A percentile compares a stretch with the other conserved stretches of the same genome.
phyloP scores from a whole-genome alignment of 2,888 invertebrate genomes.

The Himalopsyche kuldschensis region DNA sequence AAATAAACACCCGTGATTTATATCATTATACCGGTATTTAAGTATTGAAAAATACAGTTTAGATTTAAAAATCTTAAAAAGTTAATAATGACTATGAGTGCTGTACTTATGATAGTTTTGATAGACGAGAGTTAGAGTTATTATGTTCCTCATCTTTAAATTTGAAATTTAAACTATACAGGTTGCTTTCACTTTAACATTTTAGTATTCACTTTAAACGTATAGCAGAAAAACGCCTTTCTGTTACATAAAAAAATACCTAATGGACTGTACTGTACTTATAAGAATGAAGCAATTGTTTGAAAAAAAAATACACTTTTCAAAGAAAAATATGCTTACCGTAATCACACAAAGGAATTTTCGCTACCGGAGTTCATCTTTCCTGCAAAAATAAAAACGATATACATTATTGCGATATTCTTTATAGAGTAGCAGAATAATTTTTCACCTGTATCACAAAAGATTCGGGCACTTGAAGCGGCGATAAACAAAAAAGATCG shows the following conservation, averaged over 20 bases:
- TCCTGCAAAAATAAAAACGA: background rate
- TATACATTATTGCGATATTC: background rate
- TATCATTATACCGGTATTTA: too few species aligned
- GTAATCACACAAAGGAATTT: background rate
- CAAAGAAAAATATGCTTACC: background rate
- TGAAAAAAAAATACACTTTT: background rate
- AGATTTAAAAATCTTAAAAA: too few species aligned
- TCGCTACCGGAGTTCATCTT: background rate
- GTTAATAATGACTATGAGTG: too few species aligned
- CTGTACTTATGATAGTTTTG: constrained; percentile 6
- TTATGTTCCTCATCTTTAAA: too few species aligned
- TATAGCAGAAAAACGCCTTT: too few species aligned
- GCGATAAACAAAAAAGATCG: background rate
- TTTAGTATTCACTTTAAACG: too few species aligned
- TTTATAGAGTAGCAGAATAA: background rate
- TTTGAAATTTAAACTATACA: too few species aligned
- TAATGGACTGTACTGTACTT: too few species aligned
- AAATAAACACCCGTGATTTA: too few species aligned
- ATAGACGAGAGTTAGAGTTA: background rate
- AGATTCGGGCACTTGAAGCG: background rate
- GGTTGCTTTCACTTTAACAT: too few species aligned
- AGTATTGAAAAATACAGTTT: too few species aligned
- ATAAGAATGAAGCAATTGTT: background rate
- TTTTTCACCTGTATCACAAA: background rate
- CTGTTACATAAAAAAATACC: too few species aligned